Evolutionary conservation across 1,140 invertebrate species (phyloP).

Genomic region (Hermetia illucens): DNA sequence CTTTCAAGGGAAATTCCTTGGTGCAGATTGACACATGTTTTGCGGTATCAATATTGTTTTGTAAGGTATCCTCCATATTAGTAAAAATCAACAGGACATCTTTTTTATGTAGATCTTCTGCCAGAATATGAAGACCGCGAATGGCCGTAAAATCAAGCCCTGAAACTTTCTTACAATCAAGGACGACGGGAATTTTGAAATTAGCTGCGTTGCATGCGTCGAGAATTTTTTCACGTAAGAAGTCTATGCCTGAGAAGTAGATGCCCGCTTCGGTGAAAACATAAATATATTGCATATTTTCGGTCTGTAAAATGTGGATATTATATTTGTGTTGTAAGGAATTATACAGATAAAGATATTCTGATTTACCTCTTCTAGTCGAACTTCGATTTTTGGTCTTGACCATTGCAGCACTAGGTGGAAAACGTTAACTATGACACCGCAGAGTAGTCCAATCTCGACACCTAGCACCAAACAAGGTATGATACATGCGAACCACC

Average conservation of each 20-base stretch:
- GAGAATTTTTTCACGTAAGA: constrained; percentile 34
- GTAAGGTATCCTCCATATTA: constrained; percentile 16
- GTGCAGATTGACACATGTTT: constrained; percentile 2
- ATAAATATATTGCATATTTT: constrained; percentile 33
- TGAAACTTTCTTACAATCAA: constrained; percentile 43
- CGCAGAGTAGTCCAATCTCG: constrained; percentile 77
- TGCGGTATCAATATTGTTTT: constrained; percentile 11
- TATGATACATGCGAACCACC: constrained; percentile 62
- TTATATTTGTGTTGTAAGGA: not conserved
- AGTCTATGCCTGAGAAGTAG: constrained; percentile 48
- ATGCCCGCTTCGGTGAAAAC: constrained; percentile 45
- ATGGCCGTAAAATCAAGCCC: constrained; percentile 47
- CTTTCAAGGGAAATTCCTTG: constrained; percentile 1
- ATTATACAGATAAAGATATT: constrained; percentile 6
- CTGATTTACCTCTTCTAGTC: constrained; percentile 40
- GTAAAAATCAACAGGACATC: constrained; percentile 18
- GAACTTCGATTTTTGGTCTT: constrained; percentile 52
- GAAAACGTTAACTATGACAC: constrained; percentile 65
- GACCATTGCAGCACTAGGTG: constrained; percentile 69
- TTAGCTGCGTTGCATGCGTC: constrained; percentile 29
- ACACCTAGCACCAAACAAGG: constrained; percentile 64
- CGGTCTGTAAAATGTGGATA: constrained; percentile 9
- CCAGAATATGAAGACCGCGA: constrained; percentile 32
- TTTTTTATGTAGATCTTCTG: constrained; percentile 18
- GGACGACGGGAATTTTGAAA: constrained; percentile 34